Evolutionary conservation across 2,797 vertebrate species (phyloP).

Genomic region (Apogon talboti): DNA sequence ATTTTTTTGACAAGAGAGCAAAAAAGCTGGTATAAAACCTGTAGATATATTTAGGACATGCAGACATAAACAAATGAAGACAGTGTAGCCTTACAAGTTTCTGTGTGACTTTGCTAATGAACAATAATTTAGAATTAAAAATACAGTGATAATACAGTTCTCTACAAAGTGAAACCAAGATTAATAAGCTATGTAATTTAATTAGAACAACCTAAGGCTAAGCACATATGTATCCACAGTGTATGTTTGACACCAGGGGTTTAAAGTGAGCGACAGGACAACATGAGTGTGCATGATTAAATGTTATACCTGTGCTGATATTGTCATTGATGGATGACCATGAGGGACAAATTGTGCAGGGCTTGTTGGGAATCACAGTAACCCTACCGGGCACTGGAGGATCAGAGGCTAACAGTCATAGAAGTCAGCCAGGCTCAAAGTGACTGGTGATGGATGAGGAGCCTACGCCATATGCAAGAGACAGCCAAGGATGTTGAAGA

Average conservation of each 20-base stretch:
- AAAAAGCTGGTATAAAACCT: too few relatives aligned
- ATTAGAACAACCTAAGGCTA: neutral
- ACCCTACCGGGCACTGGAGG: conserved; percentile 12
- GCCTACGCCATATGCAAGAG: conserved; percentile 34
- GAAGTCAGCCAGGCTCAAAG: conserved; percentile 40
- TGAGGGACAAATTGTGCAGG: conserved; percentile 14
- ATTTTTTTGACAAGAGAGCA: too few relatives aligned
- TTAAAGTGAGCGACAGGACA: neutral
- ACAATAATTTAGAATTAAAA: too few relatives aligned
- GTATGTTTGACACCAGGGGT: conserved; percentile 2
- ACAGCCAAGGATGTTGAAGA: conserved; percentile 24
- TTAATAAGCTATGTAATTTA: too few relatives aligned
- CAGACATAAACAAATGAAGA: too few relatives aligned
- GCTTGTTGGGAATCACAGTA: conserved; percentile 30
- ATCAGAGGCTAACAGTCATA: conserved; percentile 54
- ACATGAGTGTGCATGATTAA: conserved; percentile 11
- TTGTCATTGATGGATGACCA: conserved; percentile 72
- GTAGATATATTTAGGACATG: too few relatives aligned
- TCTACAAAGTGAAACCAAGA: too few relatives aligned
- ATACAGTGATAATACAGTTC: too few relatives aligned
- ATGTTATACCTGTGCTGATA: conserved; percentile 37
- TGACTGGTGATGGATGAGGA: conserved; percentile 69
- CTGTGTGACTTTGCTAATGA: too few relatives aligned
- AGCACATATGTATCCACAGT: neutral
- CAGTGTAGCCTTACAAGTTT: too few relatives aligned